phyloP scores from a whole-genome alignment of 2,888 invertebrate genomes.

The Oconnorella tubifera region DNA sequence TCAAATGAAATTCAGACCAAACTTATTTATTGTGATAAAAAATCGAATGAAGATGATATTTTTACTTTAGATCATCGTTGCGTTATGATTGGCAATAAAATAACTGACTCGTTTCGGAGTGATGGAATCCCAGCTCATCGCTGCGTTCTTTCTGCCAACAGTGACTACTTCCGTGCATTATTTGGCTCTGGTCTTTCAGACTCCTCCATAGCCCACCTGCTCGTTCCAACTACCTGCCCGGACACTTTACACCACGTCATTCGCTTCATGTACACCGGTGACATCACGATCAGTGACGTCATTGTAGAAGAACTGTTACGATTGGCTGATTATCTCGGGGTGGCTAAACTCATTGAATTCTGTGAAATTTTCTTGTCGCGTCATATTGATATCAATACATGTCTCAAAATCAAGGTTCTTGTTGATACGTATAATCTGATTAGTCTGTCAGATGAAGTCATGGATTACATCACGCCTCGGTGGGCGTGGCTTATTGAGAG shows the following conservation, averaged over 20 bases:
- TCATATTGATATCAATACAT: conserved; percentile 18
- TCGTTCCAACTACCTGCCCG: conserved; percentile 3
- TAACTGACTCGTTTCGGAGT: too few species aligned
- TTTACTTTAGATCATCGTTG: too few species aligned
- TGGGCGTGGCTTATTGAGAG: conserved; percentile 6
- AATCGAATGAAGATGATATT: too few species aligned
- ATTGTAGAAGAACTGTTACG: conserved; percentile 23
- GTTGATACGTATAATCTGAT: conserved; percentile 14
- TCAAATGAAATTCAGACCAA: too few species aligned
- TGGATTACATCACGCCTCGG: conserved; percentile 20
- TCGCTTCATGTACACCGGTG: conserved; percentile 22
- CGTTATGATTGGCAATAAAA: too few species aligned
- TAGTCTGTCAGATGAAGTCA: conserved; percentile 3
- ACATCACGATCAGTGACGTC: conserved; percentile 10
- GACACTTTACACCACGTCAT: conserved; percentile 8
- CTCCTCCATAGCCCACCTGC: conserved; percentile 6
- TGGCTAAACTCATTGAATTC: conserved; percentile 19
- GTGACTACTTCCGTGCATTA: conserved; percentile 26
- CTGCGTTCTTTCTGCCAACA: conserved; percentile 25
- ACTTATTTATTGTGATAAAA: too few species aligned
- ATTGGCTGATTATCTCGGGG: conserved; percentile 21
- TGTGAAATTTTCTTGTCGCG: conserved; percentile 15
- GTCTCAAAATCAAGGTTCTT: conserved; percentile 19
- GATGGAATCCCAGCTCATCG: conserved; percentile 18
- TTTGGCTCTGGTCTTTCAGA: conserved; percentile 10